phyloP scores from a whole-genome alignment of 2,888 invertebrate species.

The Rhingia rostrata region DNA sequence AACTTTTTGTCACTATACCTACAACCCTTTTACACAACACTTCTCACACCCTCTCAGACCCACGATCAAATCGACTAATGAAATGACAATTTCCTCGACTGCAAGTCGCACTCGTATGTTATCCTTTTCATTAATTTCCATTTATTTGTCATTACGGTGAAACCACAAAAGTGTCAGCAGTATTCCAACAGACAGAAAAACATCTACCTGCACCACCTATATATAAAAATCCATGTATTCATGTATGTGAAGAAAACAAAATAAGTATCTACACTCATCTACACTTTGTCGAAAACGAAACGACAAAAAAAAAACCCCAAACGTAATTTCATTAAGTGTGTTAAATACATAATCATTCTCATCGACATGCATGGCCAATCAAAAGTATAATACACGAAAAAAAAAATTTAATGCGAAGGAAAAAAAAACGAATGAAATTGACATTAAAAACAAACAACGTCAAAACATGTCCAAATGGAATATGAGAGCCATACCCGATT shows the following conservation, averaged over 20 bases:
- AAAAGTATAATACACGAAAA: constrained; percentile 37
- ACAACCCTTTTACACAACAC: background rate
- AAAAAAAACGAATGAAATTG: constrained; percentile 4
- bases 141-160: constrained; percentile 70
- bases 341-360: constrained; percentile 71
- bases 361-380: constrained; percentile 74
- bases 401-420: background rate
- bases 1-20: background rate
- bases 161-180: constrained; percentile 62
- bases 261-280: background rate
- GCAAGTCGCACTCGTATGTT: constrained; percentile 59
- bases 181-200: constrained; percentile 6
- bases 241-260: background rate
- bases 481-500: constrained; percentile 59
- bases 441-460: constrained; percentile 35
- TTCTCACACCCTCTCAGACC: constrained; percentile 7
- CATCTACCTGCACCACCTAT: background rate
- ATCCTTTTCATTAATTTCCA: constrained; percentile 73
- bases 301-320: constrained; percentile 20
- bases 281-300: background rate
- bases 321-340: constrained; percentile 73
- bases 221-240: too few relatives aligned
- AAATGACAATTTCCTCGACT: constrained; percentile 49
- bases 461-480: constrained; percentile 56
- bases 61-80: constrained; percentile 42